Percentiles rank a stretch among this genome's conserved stretches.
phyloP scores from a whole-genome alignment of 2,888 invertebrate genomes.

The Tachystola acroxantha region DNA sequence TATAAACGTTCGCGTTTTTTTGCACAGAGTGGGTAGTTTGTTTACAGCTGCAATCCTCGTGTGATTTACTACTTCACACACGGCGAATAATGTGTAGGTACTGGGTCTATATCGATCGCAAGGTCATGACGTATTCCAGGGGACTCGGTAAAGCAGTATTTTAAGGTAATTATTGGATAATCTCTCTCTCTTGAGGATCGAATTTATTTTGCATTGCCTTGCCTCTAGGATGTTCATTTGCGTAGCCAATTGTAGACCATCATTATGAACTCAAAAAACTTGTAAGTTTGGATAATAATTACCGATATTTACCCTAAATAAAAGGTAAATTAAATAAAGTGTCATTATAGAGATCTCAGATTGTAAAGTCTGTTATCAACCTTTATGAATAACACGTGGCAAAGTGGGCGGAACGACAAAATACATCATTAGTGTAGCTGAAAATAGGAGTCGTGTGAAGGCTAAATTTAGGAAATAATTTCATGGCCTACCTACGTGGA shows the following conservation, averaged over 20 bases:
- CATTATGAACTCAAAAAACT: no score
- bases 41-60: slow-evolving; percentile 47
- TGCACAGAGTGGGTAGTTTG: slow-evolving; percentile 51
- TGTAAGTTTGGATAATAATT: no score
- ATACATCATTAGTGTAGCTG: slow-evolving; percentile 1
- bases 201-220: no score
- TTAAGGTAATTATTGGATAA: no score
- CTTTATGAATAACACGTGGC: neutral
- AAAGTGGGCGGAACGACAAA: slow-evolving; percentile 1
- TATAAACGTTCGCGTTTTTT: slow-evolving; percentile 35
- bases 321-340: no score
- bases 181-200: no score
- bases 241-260: no score
- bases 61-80: slow-evolving; percentile 47
- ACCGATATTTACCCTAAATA: no score
- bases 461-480: slow-evolving; percentile 1
- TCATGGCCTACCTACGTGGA: neutral
- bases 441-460: slow-evolving; percentile 3
- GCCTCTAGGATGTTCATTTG: no score
- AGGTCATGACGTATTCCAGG: slow-evolving; percentile 45
- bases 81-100: slow-evolving; percentile 34
- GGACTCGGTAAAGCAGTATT: slow-evolving; percentile 19
- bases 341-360: no score
- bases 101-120: slow-evolving; percentile 33
- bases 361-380: neutral